Evolutionary conservation across 2,888 invertebrate genomes (phyloP), one percentile per base, ranked within the genome.

Genomic region (Syrista parreyssii): DNA sequence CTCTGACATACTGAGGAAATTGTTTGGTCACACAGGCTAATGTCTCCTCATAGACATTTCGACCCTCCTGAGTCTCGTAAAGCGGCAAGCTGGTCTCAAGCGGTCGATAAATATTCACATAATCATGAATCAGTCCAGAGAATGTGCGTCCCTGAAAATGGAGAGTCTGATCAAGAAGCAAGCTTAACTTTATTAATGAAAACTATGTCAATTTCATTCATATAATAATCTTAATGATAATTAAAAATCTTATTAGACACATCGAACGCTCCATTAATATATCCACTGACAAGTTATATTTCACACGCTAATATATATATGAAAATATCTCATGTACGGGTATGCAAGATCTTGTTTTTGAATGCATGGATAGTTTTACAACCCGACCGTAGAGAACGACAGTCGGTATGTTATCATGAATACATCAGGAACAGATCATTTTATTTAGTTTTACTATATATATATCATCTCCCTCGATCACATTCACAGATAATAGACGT

Each of bases 1-100:
- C 98, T 80, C 94, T 93, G 2, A 97, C 92, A 88, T 97, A 97
- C 86, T 97, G 96, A 0, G 97, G 97, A 91, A 94, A 97, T 84
- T 95, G 94, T 75, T 93, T 91, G 84, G 94, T 94, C 83, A 96
- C 95, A 81, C 93, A 93, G 4, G 93, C 93, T 73, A 97, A 92
- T 0, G 96, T 97, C 78, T 94, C 95, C 35, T 97, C 96, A 87
- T 97, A 98, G 1, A 95, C 94, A 79, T 92, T 88, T 87, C 93
- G 93, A 75, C 97, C 97, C 83, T 94, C 93, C 12, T 93, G 92
- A 0, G 96, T 96, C 78, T 94, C 93, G 89, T 96, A 97, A 35
- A 95, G 93, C 6, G 95, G 94, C 79, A 97, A 92, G 86, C 95
- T 96, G 74, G 93, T 93, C 0, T 95, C 93, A 78, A 96, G 93